Percentiles rank a stretch among this genome's conserved stretches.
phyloP scores from a whole-genome alignment of 2,113 vertebrate species.

The Scomber japonicus region DNA sequence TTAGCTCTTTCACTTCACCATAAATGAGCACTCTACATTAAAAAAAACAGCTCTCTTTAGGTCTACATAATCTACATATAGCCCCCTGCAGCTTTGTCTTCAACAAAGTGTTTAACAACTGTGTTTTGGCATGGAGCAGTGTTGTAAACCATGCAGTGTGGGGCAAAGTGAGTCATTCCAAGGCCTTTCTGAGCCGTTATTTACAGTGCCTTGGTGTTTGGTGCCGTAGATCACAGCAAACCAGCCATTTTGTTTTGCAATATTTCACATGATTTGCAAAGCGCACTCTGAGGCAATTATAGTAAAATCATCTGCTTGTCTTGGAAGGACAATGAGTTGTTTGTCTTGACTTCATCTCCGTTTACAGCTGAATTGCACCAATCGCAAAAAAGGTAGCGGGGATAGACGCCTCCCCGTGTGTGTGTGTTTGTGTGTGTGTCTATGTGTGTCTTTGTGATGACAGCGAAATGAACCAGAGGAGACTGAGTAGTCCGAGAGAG shows the following conservation, averaged over 20 bases:
- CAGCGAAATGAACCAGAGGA: constrained; percentile 53
- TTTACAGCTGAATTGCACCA: neutral
- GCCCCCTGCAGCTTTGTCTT: constrained; percentile 35
- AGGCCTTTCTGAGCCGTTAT: constrained; percentile 30
- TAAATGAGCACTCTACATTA: neutral
- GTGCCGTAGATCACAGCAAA: constrained; percentile 17
- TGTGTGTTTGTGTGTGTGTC: neutral
- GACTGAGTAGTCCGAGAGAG: constrained; percentile 41
- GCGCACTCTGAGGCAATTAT: constrained; percentile 26
- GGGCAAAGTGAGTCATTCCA: constrained; percentile 33
- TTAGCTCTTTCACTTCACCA: neutral
- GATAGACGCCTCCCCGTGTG: too few relatives aligned
- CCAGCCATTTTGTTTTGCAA: constrained; percentile 23
- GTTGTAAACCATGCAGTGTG: constrained; percentile 29
- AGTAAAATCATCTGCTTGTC: constrained; percentile 39
- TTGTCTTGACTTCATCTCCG: constrained; percentile 27
- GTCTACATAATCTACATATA: constrained; percentile 21
- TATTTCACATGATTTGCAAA: constrained; percentile 49
- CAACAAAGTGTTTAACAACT: constrained; percentile 41
- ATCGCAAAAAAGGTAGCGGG: constrained; percentile 6
- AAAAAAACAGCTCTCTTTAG: constrained; percentile 22
- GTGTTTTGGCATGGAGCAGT: constrained; percentile 30
- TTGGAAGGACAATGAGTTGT: constrained; percentile 2
- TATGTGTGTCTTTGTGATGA: constrained; percentile 37
- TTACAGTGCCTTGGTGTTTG: constrained; percentile 32